A percentile compares a stretch with the other conserved stretches of the same genome.
These are phyloP conservation scores for Gallinago undulata DNA, from an alignment of 2,113 vertebrate species.

Conservation along the genomic window DNA sequence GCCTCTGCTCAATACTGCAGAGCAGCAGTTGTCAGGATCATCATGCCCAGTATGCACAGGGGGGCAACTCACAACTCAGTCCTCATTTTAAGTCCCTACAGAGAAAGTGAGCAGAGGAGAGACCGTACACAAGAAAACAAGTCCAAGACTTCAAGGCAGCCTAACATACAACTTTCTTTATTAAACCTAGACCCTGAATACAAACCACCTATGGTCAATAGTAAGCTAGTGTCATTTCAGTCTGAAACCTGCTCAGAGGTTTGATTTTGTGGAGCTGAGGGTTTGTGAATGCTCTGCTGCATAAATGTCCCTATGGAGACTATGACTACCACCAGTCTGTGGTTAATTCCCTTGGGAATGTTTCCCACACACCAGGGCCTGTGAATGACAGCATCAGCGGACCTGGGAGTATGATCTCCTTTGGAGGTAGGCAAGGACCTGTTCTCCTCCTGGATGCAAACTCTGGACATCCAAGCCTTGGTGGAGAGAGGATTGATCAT, in stretches of 20 bases:
- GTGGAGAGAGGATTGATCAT: neutral
- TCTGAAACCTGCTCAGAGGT: neutral
- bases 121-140: neutral
- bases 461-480: neutral
- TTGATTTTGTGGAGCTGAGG: neutral
- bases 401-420: neutral
- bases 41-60: neutral
- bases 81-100: neutral
- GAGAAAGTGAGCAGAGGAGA: neutral
- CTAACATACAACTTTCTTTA: neutral
- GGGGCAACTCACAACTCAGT: neutral
- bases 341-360: neutral
- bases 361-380: neutral
- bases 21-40: neutral
- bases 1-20: neutral
- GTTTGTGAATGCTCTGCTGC: neutral
- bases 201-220: neutral
- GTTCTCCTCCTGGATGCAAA: neutral
- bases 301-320: neutral
- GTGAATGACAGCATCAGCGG: neutral
- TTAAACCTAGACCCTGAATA: neutral
- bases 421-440: neutral
- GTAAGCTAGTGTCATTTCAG: neutral
- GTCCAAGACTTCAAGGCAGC: neutral
- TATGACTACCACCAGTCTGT: neutral